Base-by-base conservation (phyloP, 2,888 invertebrate species). In the Sinopyrophorus schimmeli region DNA sequence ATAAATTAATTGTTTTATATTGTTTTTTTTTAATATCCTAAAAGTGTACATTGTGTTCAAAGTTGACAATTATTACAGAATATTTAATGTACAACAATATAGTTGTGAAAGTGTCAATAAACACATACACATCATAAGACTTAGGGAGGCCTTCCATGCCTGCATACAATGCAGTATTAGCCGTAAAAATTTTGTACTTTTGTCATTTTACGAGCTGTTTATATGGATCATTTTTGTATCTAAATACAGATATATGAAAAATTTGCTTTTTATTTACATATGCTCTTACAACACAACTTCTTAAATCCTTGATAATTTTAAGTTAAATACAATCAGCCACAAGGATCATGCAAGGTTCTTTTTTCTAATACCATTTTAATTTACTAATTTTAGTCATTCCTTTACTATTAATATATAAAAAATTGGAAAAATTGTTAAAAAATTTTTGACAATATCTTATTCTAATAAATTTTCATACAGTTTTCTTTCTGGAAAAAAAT, bases 91-190 rank as follows among this genome's bases (percentile, higher is more conserved):
- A 24, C 39, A 40, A 41, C 41, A 44, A 49, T 46, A 42, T 47
- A 43, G 43, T 39, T 43, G 27, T 43, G 28, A 54, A 50, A 50
- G 40, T 55, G 59, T 55, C 55, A 59, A 59, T 59, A 60, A 47
- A 56, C 37, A 48, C 52, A 61, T 48, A 58, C 58, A 61, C 54
- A 57, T 50, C 40, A 40, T 59, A 62, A 64, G 65, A 66, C 65
- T 64, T 65, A 61, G 67, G 70, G 71, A 70, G 71, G 71, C 73
- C 71, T 73, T 72, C 64, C 64, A 58, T 65, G 65, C 64, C 67
- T 69, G 70, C 70, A 70, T 65, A 53, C 53, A 61, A 69, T 69
- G 67, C 70, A 69, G 69, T 68, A 71, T 69, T 71, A 70, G 68
- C 69, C 69, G 68, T 68, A 59, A 68, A 60, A 60, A 59, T 67